Evolutionary conservation across 2,797 vertebrate species (phyloP), one percentile per base, ranked within the genome.

Genomic region (Melanogrammus aeglefinus): DNA sequence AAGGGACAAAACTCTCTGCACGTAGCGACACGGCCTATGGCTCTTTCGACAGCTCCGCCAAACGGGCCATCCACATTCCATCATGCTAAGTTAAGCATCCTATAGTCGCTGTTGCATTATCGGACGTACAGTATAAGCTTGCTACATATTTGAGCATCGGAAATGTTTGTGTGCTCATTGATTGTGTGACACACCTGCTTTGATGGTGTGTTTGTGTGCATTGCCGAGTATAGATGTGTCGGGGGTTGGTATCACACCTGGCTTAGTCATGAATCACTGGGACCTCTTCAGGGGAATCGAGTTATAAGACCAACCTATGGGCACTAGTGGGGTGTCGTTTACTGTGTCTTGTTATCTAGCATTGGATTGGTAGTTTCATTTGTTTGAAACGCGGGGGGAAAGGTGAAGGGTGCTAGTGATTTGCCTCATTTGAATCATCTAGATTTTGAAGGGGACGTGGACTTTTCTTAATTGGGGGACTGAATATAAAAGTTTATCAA

Each of bases 161-260:
- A 21, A 57, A 57, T 24, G 57, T 63, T 21, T 24, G 57, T 63
- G 21, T 63, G 18, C 2, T 8, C 2, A 24, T 63, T 44, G 72
- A 81, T 86, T 83, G 44, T 86, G 88, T 72, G 75, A 51, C 24
- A 81, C 81, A 77, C 70, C 39, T 78, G 85, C 82, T 76, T 82
- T 35, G 4, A 74, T 27, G 78, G 0, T 74, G 39, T 72, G 75
- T 69, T 31, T 76, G 51, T 69, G 75, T 47, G 66, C 21, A 66
- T 51, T 66, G 36, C 33, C 41, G 75, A 21, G 39, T 33, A 44
- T 16, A 14, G 41, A 44, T 0, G 41, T 13, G 39, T 41, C 39
- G 9, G 9, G 39, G 39, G 39, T 13, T 41, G 41, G 41, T 44
- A 16, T 44, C 12, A 44, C 41, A 16, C 41, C 13, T 44, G 10